These are phyloP conservation scores for Aphaenogaster ashmeadi DNA, from an alignment of 1,140 invertebrate genomes.

Conservation along the genomic window DNA sequence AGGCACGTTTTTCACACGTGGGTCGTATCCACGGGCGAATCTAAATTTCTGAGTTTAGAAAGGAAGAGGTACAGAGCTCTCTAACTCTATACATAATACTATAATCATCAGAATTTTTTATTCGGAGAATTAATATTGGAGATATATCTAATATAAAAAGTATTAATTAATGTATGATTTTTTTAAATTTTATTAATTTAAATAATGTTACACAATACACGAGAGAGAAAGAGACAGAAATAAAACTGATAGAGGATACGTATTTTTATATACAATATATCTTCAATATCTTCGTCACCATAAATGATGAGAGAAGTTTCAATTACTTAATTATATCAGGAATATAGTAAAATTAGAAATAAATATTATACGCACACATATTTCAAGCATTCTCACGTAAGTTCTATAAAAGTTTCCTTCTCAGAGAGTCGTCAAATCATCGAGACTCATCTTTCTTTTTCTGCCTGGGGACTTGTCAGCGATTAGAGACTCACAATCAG, in stretches of 20 bases:
- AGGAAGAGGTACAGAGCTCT: not conserved
- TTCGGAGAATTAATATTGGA: not conserved
- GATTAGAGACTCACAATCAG: not conserved
- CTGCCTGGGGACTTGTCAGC: not conserved
- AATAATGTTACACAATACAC: not conserved
- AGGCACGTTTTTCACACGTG: not conserved
- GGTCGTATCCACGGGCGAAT: not conserved
- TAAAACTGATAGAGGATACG: not conserved
- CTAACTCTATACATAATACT: not conserved
- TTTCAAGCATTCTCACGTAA: not conserved
- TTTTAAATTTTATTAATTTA: not conserved
- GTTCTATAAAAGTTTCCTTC: not conserved
- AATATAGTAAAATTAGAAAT: not conserved
- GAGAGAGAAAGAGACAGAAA: not conserved
- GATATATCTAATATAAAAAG: not conserved
- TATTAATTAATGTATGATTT: slow-evolving; percentile 6
- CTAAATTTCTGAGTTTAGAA: not conserved
- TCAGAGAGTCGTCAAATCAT: not conserved
- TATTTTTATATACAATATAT: slow-evolving; percentile 12
- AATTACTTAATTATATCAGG: not conserved
- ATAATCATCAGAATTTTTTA: not conserved
- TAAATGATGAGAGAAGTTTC: not conserved
- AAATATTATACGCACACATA: not conserved
- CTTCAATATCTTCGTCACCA: not conserved
- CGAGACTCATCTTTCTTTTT: not conserved